Conservation (phyloP, 2,888 invertebrate species). For the Cerastis leucographa region DNA sequence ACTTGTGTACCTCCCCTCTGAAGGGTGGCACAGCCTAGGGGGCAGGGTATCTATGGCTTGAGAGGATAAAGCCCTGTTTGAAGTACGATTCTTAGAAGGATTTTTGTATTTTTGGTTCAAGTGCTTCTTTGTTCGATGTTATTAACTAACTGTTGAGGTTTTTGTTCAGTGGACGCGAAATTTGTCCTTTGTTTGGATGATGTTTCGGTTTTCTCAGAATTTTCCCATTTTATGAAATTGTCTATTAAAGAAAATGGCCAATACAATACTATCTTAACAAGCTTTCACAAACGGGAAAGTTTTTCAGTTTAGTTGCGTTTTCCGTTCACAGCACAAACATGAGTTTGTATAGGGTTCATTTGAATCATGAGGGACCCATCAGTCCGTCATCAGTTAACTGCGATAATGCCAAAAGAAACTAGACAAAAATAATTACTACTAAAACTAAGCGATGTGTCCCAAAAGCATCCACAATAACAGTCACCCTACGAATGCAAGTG, state of each 20-base stretch:
- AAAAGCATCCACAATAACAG: background rate
- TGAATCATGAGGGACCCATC: background rate
- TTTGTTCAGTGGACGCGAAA: background rate
- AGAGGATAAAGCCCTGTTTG: slow-evolving; percentile 73
- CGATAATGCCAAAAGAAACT: background rate
- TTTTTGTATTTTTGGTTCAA: slow-evolving; percentile 66
- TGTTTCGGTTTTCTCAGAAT: background rate
- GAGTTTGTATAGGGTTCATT: background rate
- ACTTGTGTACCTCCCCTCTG: slow-evolving; percentile 63
- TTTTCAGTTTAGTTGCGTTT: background rate
- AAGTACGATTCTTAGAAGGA: slow-evolving; percentile 64
- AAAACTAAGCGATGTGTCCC: background rate
- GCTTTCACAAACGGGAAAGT: background rate
- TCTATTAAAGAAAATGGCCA: background rate
- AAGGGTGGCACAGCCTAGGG: slow-evolving; percentile 59
- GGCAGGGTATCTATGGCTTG: slow-evolving; percentile 73
- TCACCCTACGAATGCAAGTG: slow-evolving; percentile 67
- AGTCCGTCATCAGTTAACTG: background rate
- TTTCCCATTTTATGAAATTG: background rate
- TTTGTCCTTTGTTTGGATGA: background rate
- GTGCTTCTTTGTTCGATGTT: slow-evolving; percentile 54
- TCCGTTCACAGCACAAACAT: background rate
- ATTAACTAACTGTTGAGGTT: slow-evolving; percentile 29
- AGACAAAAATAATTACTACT: background rate
- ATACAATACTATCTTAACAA: background rate